phyloP scores from a whole-genome alignment of 2,888 invertebrate genomes.

The Lasius fuliginosus region DNA sequence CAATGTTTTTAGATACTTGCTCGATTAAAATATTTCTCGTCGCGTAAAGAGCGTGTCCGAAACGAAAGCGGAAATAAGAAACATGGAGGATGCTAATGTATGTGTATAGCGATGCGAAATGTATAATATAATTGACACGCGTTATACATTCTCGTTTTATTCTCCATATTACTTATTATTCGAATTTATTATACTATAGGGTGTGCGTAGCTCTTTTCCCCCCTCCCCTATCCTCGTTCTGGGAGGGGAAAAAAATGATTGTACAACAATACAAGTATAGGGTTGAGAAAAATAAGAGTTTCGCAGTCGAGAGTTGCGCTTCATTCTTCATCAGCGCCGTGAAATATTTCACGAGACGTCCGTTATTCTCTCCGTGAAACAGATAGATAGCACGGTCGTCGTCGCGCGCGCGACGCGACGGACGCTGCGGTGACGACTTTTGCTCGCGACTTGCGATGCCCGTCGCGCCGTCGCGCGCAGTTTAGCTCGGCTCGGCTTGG shows the following conservation, averaged over 20 bases:
- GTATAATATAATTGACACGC: not conserved
- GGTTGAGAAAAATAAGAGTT: not conserved
- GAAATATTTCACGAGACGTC: not conserved
- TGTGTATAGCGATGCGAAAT: not conserved
- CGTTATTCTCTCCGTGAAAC: not conserved
- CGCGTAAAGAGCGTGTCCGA: not conserved
- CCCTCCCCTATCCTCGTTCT: too few relatives aligned
- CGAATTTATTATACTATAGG: too few relatives aligned
- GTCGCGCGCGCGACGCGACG: conserved; percentile 14
- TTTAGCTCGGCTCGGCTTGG: not conserved
- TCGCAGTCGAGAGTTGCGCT: too few relatives aligned
- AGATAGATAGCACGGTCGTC: not conserved
- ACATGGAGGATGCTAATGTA: not conserved
- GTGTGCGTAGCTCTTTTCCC: too few relatives aligned
- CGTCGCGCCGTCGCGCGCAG: not conserved
- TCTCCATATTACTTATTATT: not conserved
- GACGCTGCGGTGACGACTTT: not conserved
- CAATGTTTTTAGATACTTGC: conserved; percentile 30
- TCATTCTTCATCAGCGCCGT: too few relatives aligned
- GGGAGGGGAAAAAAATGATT: too few relatives aligned
- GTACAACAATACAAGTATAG: too few relatives aligned
- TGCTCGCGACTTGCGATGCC: not conserved
- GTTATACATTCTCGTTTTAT: not conserved
- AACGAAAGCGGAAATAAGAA: not conserved
- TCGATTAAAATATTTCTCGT: conserved; percentile 31